These are phyloP conservation scores for Toxotes lorentzi DNA, from an alignment of 2,797 vertebrate genomes.

Conservation along the genomic window DNA sequence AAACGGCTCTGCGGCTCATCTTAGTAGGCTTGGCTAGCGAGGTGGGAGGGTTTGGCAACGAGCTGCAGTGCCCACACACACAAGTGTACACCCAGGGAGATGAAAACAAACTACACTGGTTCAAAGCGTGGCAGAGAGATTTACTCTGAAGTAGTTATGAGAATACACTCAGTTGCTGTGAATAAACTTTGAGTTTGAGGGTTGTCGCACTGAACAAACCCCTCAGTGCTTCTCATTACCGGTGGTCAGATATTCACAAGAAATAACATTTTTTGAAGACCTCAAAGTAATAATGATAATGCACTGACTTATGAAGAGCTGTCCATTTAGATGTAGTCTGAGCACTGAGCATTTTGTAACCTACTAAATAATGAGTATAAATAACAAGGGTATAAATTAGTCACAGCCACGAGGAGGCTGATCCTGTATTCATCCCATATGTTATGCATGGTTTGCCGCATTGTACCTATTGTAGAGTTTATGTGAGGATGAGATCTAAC, in stretches of 20 bases:
- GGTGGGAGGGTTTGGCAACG: conserved; percentile 54
- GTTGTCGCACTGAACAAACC: not conserved
- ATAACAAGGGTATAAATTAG: not conserved
- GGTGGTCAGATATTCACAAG: not conserved
- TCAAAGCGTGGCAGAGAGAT: conserved; percentile 18
- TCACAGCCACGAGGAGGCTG: not conserved
- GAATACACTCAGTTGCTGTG: not conserved
- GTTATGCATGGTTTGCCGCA: not conserved
- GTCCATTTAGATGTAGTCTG: not conserved
- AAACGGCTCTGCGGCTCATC: conserved; percentile 47
- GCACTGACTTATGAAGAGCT: too few species aligned
- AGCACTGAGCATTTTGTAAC: not conserved
- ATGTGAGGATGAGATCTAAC: not conserved
- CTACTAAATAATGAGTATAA: not conserved
- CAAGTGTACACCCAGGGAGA: not conserved
- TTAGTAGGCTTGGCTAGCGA: conserved; percentile 11
- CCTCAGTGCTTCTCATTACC: not conserved
- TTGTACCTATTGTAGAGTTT: not conserved
- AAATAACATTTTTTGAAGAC: not conserved
- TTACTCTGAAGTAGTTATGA: conserved; percentile 16
- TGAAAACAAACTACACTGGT: conserved; percentile 14
- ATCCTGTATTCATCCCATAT: not conserved
- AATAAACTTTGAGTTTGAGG: not conserved
- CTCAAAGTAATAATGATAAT: not conserved
- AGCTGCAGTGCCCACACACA: conserved; percentile 16